These are phyloP conservation scores for Heliconius congener DNA, from an alignment of 1,140 invertebrate genomes.

Conservation along the genomic window DNA sequence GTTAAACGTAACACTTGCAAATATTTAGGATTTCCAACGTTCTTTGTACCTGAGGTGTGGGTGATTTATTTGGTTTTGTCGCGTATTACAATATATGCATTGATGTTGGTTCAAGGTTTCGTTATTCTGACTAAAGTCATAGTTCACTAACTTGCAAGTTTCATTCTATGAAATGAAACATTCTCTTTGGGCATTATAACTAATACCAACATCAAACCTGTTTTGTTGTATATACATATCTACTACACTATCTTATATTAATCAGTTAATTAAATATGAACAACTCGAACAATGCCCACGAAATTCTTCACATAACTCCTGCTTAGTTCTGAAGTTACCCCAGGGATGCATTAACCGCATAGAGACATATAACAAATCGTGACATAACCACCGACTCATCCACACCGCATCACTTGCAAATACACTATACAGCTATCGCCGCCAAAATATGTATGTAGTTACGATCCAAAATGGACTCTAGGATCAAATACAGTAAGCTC, in stretches of 20 bases:
- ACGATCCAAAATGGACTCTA: conserved; percentile 39
- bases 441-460: conserved; percentile 4
- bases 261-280: conserved; percentile 8
- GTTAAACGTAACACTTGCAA: conserved; percentile 43
- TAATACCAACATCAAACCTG: background rate
- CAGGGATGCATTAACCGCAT: conserved; percentile 58
- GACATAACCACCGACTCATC: conserved; percentile 78
- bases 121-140: conserved; percentile 24
- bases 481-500: conserved; percentile 25
- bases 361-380: conserved; percentile 76
- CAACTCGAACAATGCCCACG: background rate
- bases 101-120: conserved; percentile 27
- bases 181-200: background rate
- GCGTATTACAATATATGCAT: conserved; percentile 32
- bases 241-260: conserved; percentile 1
- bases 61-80: conserved; percentile 41
- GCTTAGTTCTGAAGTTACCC: conserved; percentile 46
- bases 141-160: conserved; percentile 21
- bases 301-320: conserved; percentile 57
- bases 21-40: conserved; percentile 43
- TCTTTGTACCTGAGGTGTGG: conserved; percentile 26
- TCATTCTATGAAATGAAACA: background rate
- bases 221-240: background rate
- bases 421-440: conserved; percentile 14
- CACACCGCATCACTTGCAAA: conserved; percentile 47